Evolutionary conservation across 2,888 invertebrate species (phyloP), one percentile per base, ranked within the genome.

Genomic region (Galerucella calmariensis): DNA sequence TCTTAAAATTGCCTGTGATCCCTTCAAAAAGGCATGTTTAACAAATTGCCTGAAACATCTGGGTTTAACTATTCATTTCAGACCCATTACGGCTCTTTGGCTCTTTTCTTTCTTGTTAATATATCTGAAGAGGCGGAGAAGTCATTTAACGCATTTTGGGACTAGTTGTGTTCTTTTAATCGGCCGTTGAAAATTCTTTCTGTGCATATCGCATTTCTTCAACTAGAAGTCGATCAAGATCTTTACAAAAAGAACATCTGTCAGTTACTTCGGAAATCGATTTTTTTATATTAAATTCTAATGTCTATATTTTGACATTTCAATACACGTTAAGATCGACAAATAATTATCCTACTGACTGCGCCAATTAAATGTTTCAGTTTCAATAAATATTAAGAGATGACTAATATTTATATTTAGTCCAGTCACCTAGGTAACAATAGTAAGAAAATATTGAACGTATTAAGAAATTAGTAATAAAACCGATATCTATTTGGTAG

Each of bases 31-130:
- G 79, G 75, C 78, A 77, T 80, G 79, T 81, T 79, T 79, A 79
- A 75, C 76, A 76, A 80, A 81, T 80, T 78, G 80, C 75, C 73
- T 73, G 75, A 78, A 79, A 81, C 81, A 81, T 81, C 81, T 81
- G 81, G 78, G 75, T 76, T 72, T 78, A 75, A 75, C 76, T 76
- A 79, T 79, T 79, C 78, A 80, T 75, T 73, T 67, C 75, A 77
- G 74, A 75, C 74, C 76, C 48, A 74, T 78, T 78, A 71, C 62
- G 66, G 75, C 62, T 74, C 71, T 68, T 70, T 70, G 70, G 70
- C 67, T 76, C 69, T 69, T 72, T 75, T 74, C 75, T 72, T 78
- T 63, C 71, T 71, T 71, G 71, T 76, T 72, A 67, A 74, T 75
- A 75, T 75, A 70, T 75, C 75, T 77, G 71, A 71, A 78, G 78